Evolutionary conservation across 1,140 invertebrate genomes (phyloP), one percentile per base, ranked within the genome.

Genomic region (Pogonomyrmex californicus): DNA sequence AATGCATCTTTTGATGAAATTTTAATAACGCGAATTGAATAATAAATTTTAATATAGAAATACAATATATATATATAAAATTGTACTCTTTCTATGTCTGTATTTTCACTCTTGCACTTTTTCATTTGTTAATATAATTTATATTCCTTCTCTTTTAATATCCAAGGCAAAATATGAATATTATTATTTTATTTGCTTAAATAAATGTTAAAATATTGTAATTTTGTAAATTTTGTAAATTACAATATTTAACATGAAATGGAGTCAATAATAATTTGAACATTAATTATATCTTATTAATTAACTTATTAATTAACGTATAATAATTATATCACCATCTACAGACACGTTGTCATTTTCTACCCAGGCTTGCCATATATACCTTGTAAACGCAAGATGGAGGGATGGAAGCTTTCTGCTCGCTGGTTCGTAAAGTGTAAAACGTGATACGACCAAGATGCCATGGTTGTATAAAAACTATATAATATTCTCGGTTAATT

Each of bases 401-500:
- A 73, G 17, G 65, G 65, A 68, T 17, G 5, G 17, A 58, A 73
- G 51, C 78, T 89, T 82, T 66, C 47, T 51, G 49, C 51, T 62
- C 56, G 60, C 10, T 49, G 56, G 77, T 89, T 68, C 56, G 56
- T 89, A 89, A 89, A 90, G 75, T 58, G 63, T 60, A 75, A 49
- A 41, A 58, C 70, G 12, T 66, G 49, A 63, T 79, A 66, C 38
- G 47, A 73, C 60, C 73, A 89, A 89, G 88, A 86, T 81, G 58
- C 49, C 56, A 49, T 5, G 33, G 68, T 36, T 76, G 17, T 86
- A 86, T 83, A 90, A 90, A 90, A 90, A 82, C 70, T 82, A 86
- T 89, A 86, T 82, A 90, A 90, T 90, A 90, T 75, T 82, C 83
- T 75, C 76, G 77, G 88, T 89, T 89, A 90, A 89, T 89, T 82